Base-by-base conservation (phyloP, 2,888 invertebrate genomes). In the Tenthredo livida region DNA sequence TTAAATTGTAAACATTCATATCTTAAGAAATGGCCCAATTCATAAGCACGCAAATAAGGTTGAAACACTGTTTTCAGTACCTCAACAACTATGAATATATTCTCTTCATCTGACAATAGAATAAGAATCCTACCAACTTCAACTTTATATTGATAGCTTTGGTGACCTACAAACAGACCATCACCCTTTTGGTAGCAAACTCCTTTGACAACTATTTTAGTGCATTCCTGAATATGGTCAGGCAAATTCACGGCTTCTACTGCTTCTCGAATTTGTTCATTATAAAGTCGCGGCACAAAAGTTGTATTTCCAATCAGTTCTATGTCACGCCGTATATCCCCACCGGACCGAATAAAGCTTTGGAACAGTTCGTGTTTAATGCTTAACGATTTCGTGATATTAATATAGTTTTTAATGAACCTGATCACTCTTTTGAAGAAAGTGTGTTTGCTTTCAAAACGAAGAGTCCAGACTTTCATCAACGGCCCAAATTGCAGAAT, bases 381-480 rank as follows among this genome's bases (percentile, higher is more conserved):
- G 15, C 87, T 80, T 5, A 87, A 29, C 21, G 85, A 85, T 67
- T 80, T 25, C 1, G 86, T 86, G 29, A 88, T 70, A 86, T 88
- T 88, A 86, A 87, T 87, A 54, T 87, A 89, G 86, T 90, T 89
- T 80, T 85, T 86, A n/a, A 17, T 50, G 65, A 85, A 85, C 77
- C 85, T 85, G 0, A 86, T 50, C 17, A 84, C 61, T 85, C 84
- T 86, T 87, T 89, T 90, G 72, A 89, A 89, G 85, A 85, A 89
- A 7, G 87, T 80, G 75, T 90, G 89, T 78, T 90, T 90, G 54
- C 88, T 88, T 86, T 90, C 89, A 84, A 90, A 90, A 10, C 87
- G 17, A 84, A 89, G 85, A 0, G 87, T 78, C 87, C 88, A 88
- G 0, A 88, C 87, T 86, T 85, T 88, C 4, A 87, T 86, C 3